Conservation (phyloP, 2,888 invertebrate species). For the Polietes domitor region DNA sequence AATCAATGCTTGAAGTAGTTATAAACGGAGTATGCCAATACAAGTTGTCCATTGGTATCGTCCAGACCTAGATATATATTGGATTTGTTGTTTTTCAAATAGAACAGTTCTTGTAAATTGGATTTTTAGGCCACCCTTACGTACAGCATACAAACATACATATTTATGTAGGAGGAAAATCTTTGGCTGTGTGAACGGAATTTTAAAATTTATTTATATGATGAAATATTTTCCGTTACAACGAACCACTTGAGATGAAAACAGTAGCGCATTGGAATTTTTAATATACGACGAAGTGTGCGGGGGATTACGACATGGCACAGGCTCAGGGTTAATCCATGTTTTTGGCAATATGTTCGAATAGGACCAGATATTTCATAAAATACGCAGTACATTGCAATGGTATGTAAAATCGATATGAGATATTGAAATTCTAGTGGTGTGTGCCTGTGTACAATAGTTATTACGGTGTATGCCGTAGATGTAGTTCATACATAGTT, state of each 20-base stretch:
- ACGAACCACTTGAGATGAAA: background rate
- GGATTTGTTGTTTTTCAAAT: too few species aligned
- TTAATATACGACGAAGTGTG: background rate
- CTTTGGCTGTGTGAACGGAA: slow-evolving; percentile 33
- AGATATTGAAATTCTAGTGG: background rate
- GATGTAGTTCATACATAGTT: too few species aligned
- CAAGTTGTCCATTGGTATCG: too few species aligned
- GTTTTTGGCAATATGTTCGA: slow-evolving; percentile 8
- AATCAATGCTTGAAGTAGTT: too few species aligned
- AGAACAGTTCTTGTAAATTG: too few species aligned
- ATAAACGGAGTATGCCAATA: too few species aligned
- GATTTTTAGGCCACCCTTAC: too few species aligned
- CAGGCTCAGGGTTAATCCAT: background rate
- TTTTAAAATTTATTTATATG: slow-evolving; percentile 33
- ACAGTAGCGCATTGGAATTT: background rate
- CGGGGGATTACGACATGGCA: background rate
- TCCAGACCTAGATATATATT: too few species aligned
- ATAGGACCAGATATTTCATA: background rate
- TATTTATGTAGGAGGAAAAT: background rate
- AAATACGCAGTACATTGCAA: background rate
- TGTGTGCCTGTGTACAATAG: too few species aligned
- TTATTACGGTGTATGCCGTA: too few species aligned
- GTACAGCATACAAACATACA: background rate
- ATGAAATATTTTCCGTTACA: background rate
- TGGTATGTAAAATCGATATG: background rate